phyloP scores from a whole-genome alignment of 2,797 vertebrate species.

The Dipus sagitta region DNA sequence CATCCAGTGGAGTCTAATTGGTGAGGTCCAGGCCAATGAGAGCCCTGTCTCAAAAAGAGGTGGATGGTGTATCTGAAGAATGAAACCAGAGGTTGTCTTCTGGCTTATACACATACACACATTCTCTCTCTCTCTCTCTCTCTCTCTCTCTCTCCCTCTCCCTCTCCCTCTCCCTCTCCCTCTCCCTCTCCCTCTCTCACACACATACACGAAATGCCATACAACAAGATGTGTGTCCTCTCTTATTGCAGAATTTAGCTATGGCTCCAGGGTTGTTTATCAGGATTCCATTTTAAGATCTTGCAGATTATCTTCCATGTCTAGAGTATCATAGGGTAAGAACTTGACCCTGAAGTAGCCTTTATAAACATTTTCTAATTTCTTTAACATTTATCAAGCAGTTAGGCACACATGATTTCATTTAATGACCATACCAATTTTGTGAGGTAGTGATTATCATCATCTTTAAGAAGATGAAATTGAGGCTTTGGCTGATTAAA shows the following conservation, averaged over 20 bases:
- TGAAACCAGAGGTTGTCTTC: too few relatives aligned
- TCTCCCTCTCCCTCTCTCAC: too few relatives aligned
- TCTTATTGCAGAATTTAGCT: conserved; percentile 40
- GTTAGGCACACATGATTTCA: neutral
- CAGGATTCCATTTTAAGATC: conserved; percentile 30
- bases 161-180: too few relatives aligned
- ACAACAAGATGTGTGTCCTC: neutral
- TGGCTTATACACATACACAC: too few relatives aligned
- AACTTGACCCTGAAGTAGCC: neutral
- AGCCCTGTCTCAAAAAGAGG: too few relatives aligned
- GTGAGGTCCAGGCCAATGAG: too few relatives aligned
- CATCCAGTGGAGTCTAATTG: too few relatives aligned
- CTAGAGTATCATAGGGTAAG: conserved; percentile 5
- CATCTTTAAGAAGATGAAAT: neutral
- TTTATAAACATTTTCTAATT: conserved; percentile 16
- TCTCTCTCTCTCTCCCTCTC: too few relatives aligned
- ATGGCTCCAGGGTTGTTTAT: conserved; percentile 1
- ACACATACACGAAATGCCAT: too few relatives aligned
- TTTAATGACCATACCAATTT: neutral
- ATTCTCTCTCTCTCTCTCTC: too few relatives aligned
- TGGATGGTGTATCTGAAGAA: too few relatives aligned
- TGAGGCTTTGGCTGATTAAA: conserved; percentile 37
- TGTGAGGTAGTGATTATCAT: neutral
- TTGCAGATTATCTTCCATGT: conserved; percentile 29
- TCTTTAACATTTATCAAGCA: conserved; percentile 37